Conservation (phyloP, 2,797 vertebrate species). For the Mastacembelus armatus region DNA sequence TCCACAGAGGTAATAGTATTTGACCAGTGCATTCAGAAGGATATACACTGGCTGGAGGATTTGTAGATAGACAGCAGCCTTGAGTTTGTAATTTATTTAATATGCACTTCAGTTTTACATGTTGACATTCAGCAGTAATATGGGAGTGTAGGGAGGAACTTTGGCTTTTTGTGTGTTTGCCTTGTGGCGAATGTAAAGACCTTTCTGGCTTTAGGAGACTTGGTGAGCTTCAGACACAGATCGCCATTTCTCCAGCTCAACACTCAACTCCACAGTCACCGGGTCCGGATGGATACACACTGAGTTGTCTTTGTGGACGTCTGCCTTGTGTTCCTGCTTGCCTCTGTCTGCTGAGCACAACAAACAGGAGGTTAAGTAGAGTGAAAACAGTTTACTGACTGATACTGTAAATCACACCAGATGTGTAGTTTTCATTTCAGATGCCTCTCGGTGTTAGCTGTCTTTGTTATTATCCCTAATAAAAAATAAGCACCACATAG, state of each 20-base stretch:
- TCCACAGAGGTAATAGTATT: too few relatives aligned
- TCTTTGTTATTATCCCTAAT: too few relatives aligned
- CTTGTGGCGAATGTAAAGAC: neutral
- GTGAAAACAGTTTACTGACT: constrained; percentile 3
- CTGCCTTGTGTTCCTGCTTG: constrained; percentile 35
- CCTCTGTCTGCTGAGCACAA: constrained; percentile 67
- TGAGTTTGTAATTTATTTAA: too few relatives aligned
- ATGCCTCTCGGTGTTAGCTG: too few relatives aligned
- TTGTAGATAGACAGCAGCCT: too few relatives aligned
- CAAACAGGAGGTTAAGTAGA: neutral
- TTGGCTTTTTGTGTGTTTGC: neutral
- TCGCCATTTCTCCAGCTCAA: constrained; percentile 83
- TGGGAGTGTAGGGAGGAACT: neutral
- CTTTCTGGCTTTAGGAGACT: neutral
- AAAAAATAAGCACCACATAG: too few relatives aligned
- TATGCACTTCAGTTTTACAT: neutral
- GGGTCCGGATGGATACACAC: constrained; percentile 45
- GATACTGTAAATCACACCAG: too few relatives aligned
- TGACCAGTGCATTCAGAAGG: too few relatives aligned
- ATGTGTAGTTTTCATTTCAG: too few relatives aligned
- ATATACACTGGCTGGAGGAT: too few relatives aligned
- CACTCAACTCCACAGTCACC: constrained; percentile 80
- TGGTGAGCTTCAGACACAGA: constrained; percentile 28
- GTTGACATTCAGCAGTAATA: neutral
- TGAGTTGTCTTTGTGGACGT: constrained; percentile 2